A percentile compares a stretch with the other conserved stretches of the same genome.
Conservation (phyloP, 2,888 invertebrate genomes). For the Calephelis perditalis region DNA sequence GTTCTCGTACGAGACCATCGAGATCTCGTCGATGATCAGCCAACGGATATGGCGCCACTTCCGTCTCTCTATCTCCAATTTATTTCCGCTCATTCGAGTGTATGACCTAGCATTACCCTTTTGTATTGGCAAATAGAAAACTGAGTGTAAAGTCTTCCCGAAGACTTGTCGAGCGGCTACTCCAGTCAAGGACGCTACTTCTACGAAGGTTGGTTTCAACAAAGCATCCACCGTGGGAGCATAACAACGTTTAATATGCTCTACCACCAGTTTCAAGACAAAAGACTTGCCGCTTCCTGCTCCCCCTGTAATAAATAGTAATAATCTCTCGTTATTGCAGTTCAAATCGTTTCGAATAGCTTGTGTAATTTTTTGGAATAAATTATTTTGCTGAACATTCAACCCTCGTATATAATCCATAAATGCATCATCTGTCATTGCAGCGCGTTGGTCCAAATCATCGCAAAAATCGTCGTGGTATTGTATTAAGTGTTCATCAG, state of each 20-base stretch:
- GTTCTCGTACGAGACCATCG: conserved; percentile 36
- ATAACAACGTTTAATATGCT: conserved; percentile 34
- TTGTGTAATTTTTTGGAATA: conserved; percentile 24
- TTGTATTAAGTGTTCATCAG: conserved; percentile 13
- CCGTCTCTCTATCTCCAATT: conserved; percentile 29
- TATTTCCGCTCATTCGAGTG: too few relatives aligned
- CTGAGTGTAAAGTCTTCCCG: not conserved
- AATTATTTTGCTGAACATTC: conserved; percentile 28
- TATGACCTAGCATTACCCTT: too few relatives aligned
- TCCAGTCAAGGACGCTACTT: conserved; percentile 31
- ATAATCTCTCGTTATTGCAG: conserved; percentile 20
- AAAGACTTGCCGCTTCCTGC: conserved; percentile 35
- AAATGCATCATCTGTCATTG: conserved; percentile 29
- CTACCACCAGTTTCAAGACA: conserved; percentile 34
- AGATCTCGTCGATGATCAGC: conserved; percentile 36
- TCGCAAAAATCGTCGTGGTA: conserved; percentile 26
- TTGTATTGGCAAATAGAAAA: too few relatives aligned
- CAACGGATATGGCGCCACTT: conserved; percentile 32
- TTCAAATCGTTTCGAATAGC: conserved; percentile 23
- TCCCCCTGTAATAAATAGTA: conserved; percentile 38
- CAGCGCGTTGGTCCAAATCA: conserved; percentile 17
- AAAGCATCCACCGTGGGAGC: conserved; percentile 26
- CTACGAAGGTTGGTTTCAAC: conserved; percentile 30
- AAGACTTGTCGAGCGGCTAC: conserved; percentile 22
- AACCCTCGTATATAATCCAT: too few relatives aligned